Evolutionary conservation across 2,888 invertebrate genomes (phyloP), one percentile per base, ranked within the genome.

Genomic region (Ornithoptera alexandrae): DNA sequence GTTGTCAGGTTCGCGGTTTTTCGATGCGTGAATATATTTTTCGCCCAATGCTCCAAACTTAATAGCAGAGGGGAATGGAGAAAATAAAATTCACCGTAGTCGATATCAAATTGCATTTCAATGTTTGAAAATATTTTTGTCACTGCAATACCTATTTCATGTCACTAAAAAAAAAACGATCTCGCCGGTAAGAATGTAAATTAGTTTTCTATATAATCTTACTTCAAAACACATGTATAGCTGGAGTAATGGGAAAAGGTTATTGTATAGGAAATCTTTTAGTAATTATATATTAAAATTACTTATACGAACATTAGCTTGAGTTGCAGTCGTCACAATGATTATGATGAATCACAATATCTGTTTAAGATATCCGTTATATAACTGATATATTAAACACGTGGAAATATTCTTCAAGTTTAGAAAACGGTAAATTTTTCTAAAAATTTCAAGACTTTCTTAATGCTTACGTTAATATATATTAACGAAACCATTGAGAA

Each of bases 61-160:
- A 69, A 64, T 69, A 69, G 42, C 64, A 61, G 36, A 50, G 62
- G 58, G 57, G 65, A 69, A 65, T 62, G 69, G 62, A 69, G 61
- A 65, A 69, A 69, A 69, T 69, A 65, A 65, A 69, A 69, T 65
- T 65, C 65, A 58, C 18, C 58, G 69, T 65, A 69, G 69, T 62
- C 62, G 69, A 69, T 65, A 69, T 65, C 58, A 69, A 69, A 69
- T 69, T 69, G 65, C 69, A 57, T 69, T 61, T 69, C 69, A 65
- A 50, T 65, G 68, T 65, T 69, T 65, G 68, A 57, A 69, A 69
- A 69, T 69, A 65, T 69, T 69, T 69, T 69, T 65, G 60, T 65
- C 68, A 53, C 39, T 56, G 60, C 53, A 60, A 65, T 69, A 69
- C 30, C 56, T 60, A 53, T 65, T 56, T 61, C 50, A 65, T 60